Conservation (phyloP, 2,113 vertebrate species). For the Clarias macrocephalus region DNA sequence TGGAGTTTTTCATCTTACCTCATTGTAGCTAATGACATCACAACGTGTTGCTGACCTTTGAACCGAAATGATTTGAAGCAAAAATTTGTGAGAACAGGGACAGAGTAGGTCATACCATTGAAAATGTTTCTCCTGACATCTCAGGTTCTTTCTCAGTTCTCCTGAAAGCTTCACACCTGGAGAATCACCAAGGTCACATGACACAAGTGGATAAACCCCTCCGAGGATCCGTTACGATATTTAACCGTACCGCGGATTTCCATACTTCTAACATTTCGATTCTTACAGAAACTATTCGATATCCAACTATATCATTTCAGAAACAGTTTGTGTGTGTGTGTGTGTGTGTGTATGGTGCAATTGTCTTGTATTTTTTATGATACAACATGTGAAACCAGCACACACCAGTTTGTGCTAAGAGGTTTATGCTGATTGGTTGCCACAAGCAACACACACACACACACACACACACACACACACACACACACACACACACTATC, state of each 20-base stretch:
- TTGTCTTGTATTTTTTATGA: conserved; percentile 17
- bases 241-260: background rate
- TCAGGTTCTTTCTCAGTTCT: background rate
- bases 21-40: too few relatives aligned
- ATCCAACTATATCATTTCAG: background rate
- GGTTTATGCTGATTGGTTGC: background rate
- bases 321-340: background rate
- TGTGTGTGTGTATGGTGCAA: conserved; percentile 11
- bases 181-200: background rate
- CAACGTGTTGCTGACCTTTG: too few relatives aligned
- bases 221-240: background rate
- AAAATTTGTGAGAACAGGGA: too few relatives aligned
- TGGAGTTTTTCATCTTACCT: too few relatives aligned
- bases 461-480: conserved; percentile 26
- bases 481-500: conserved; percentile 18
- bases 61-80: too few relatives aligned
- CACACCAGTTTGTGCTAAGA: background rate
- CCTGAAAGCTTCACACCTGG: background rate
- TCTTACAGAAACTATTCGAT: background rate
- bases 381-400: conserved; percentile 2
- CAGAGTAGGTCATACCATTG: background rate
- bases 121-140: background rate
- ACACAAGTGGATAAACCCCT: background rate
- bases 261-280: background rate
- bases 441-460: background rate